Conservation (phyloP, 2,888 invertebrate genomes). For the Caenorhabditis sp. region DNA sequence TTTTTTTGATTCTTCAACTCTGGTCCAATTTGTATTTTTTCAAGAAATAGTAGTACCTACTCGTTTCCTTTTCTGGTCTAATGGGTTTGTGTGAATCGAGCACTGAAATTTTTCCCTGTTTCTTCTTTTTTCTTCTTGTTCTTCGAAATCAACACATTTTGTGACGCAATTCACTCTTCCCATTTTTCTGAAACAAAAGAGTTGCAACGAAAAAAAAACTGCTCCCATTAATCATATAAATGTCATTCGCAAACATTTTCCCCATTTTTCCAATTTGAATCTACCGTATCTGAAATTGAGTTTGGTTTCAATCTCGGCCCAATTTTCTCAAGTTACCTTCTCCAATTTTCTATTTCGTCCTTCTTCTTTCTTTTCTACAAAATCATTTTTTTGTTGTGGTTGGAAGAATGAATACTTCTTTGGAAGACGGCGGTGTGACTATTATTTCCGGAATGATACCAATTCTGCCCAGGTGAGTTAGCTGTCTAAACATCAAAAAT, state of each 20-base stretch:
- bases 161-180: background rate
- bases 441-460: conserved; percentile 50
- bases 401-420: conserved; percentile 15
- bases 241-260: background rate
- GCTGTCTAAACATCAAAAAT: no score
- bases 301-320: background rate
- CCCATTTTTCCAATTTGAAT: background rate
- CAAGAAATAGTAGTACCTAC: no score
- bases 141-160: background rate
- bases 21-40: background rate
- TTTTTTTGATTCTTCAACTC: no score
- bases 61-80: background rate
- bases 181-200: background rate
- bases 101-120: background rate
- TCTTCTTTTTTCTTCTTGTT: background rate
- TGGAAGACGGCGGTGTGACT: conserved; percentile 9
- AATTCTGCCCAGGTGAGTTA: conserved; percentile 47
- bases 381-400: no score
- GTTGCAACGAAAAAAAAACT: background rate
- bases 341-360: no score
- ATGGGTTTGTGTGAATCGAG: no score
- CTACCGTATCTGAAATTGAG: background rate
- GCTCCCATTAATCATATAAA: background rate
- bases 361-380: no score
- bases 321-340: no score